Evolutionary conservation across 2,797 vertebrate genomes (phyloP).

Genomic region (Anguilla marmorata): DNA sequence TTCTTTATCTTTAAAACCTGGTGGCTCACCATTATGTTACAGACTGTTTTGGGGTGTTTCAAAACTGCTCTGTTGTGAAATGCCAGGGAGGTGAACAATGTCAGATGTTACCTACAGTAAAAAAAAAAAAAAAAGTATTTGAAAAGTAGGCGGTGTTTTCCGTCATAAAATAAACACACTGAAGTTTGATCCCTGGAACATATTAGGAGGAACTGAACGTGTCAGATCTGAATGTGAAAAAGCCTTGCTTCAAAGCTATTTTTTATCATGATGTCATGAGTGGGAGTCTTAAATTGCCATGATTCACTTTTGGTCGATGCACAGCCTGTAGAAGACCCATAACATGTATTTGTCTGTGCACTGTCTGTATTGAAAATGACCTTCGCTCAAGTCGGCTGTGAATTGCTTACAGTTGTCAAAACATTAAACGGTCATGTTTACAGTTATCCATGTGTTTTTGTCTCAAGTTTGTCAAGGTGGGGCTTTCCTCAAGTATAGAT

Average conservation of each 20-base stretch:
- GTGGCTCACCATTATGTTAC: neutral
- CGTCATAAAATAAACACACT: neutral
- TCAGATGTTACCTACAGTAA: constrained; percentile 1
- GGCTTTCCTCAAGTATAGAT: neutral
- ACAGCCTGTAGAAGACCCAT: constrained; percentile 58
- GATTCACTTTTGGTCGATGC: constrained; percentile 66
- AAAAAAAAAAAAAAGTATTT: neutral
- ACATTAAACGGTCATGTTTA: constrained; percentile 62
- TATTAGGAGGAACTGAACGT: constrained; percentile 4
- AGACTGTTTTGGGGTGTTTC: neutral
- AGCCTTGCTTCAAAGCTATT: neutral
- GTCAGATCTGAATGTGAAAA: neutral
- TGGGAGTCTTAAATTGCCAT: constrained; percentile 47
- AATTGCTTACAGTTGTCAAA: constrained; percentile 70
- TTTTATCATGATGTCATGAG: constrained; percentile 57
- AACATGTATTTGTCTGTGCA: constrained; percentile 65
- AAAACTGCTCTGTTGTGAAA: neutral
- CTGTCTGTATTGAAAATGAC: constrained; percentile 65
- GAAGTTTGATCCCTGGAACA: constrained; percentile 16
- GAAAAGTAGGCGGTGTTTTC: neutral
- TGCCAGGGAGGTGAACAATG: neutral
- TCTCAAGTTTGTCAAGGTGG: constrained; percentile 60
- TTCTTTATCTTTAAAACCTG: constrained; percentile 21
- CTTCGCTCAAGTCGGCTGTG: constrained; percentile 53
- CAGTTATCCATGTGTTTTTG: constrained; percentile 64